Base-by-base conservation (phyloP, 2,888 invertebrate species). In the Cetonia aurata region DNA sequence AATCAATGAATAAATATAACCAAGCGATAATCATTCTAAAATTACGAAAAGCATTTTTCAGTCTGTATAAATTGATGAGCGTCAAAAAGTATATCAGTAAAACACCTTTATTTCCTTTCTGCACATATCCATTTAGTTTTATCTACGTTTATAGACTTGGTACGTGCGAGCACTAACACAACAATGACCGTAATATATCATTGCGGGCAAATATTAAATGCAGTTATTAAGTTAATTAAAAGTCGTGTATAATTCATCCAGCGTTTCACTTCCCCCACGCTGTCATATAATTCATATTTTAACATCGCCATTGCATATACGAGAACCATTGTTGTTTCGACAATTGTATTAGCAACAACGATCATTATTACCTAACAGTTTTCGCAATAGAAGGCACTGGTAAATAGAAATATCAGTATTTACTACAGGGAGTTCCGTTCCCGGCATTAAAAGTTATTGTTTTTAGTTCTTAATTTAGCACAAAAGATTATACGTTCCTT, bases 171-270 rank as follows among this genome's bases (percentile, higher is more conserved):
- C 50, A 62, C 15, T 15, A 62, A 62, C 17, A 37, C 67, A 67
- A 67, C 55, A 46, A 46, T 67, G 50, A 62, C 62, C 17, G 42
- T 52, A 69, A 69, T 53, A 57, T 53, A 60, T 69, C 69, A 69
- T 42, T 69, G 41, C 42, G 12, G 50, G 1, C 33, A 19, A 13
- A 31, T 53, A 60, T 60, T 60, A 60, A 60, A 69, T 42, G 53
- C 52, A 31, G 60, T 62, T 69, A 60, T 69, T 72, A 73, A 73
- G 72, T 73, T 70, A 73, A 73, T 73, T 73, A 73, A 72, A 73
- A 73, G 67, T 68, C 53, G 70, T 52, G 33, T 62, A 70, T 73
- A 73, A 72, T 73, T 73, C 70, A 73, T 69, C 33, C 62, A 59
- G 50, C 55, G 48, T 50, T 50, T 17, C 46, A 9, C 50, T 60